Conservation (phyloP, 2,888 invertebrate species). For the Belgica antarctica region DNA sequence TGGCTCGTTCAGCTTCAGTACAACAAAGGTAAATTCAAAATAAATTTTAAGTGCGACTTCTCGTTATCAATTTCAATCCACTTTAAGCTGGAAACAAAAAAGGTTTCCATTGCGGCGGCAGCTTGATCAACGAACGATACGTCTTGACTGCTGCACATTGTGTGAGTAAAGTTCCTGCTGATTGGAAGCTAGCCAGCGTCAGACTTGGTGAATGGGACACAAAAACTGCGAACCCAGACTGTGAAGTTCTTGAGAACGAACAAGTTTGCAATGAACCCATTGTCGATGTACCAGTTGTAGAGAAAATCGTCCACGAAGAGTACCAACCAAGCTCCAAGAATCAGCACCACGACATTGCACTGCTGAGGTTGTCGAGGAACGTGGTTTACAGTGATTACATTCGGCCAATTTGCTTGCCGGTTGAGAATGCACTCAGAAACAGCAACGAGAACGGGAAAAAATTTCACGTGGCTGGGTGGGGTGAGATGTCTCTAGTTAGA, state of each 20-base stretch:
- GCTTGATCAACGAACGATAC: background rate
- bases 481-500: background rate
- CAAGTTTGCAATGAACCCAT: conserved; percentile 63
- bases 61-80: too few species aligned
- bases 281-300: conserved; percentile 62
- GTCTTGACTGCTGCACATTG: conserved; percentile 37
- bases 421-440: too few species aligned
- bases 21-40: conserved; percentile 62
- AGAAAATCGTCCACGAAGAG: conserved; percentile 63
- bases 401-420: conserved; percentile 63
- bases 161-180: conserved; percentile 55
- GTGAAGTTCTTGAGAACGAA: conserved; percentile 48
- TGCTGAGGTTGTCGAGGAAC: conserved; percentile 61
- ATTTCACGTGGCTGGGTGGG: conserved; percentile 19
- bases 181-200: conserved; percentile 59
- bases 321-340: conserved; percentile 62
- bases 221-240: conserved; percentile 61
- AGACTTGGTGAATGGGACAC: conserved; percentile 59
- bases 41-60: background rate
- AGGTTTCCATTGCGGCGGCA: conserved; percentile 25
- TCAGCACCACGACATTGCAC: conserved; percentile 70
- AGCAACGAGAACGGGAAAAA: conserved; percentile 49
- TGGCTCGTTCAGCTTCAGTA: conserved; percentile 71
- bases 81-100: background rate
- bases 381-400: conserved; percentile 61